phyloP scores from a whole-genome alignment of 1,140 invertebrate genomes.

The Drosophila bipectinata region DNA sequence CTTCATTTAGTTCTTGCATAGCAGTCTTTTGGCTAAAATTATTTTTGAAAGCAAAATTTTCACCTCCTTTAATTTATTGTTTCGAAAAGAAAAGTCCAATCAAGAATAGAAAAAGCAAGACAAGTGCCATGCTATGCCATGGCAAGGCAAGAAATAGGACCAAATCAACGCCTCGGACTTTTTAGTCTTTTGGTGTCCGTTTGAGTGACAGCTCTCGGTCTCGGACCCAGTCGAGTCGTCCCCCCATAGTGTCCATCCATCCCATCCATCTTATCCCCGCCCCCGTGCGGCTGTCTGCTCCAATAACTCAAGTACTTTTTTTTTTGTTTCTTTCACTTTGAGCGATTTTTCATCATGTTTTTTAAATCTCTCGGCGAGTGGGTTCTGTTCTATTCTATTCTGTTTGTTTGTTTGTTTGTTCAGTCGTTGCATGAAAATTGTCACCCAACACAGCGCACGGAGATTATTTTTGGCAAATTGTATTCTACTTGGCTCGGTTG shows the following conservation, averaged over 20 bases:
- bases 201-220: slow-evolving; percentile 57
- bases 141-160: slow-evolving; percentile 7
- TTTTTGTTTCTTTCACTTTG: slow-evolving; percentile 55
- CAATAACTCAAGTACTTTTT: slow-evolving; percentile 77
- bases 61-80: slow-evolving; percentile 41
- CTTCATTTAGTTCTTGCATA: background rate
- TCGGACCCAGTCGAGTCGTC: background rate
- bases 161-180: slow-evolving; percentile 51
- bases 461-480: slow-evolving; percentile 80
- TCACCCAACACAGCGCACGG: slow-evolving; percentile 44
- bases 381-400: background rate
- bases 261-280: slow-evolving; percentile 14
- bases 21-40: background rate
- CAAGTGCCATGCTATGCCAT: background rate
- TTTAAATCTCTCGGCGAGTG: slow-evolving; percentile 5
- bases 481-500: slow-evolving; percentile 44
- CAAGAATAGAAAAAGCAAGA: background rate
- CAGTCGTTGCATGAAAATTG: slow-evolving; percentile 65
- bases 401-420: background rate
- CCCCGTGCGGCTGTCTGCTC: slow-evolving; percentile 59
- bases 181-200: slow-evolving; percentile 31
- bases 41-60: slow-evolving; percentile 31
- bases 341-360: slow-evolving; percentile 54
- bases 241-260: background rate
- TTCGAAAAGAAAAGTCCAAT: slow-evolving; percentile 20